phyloP scores from a whole-genome alignment of 2,797 vertebrate species.

The Aeoliscus strigatus region DNA sequence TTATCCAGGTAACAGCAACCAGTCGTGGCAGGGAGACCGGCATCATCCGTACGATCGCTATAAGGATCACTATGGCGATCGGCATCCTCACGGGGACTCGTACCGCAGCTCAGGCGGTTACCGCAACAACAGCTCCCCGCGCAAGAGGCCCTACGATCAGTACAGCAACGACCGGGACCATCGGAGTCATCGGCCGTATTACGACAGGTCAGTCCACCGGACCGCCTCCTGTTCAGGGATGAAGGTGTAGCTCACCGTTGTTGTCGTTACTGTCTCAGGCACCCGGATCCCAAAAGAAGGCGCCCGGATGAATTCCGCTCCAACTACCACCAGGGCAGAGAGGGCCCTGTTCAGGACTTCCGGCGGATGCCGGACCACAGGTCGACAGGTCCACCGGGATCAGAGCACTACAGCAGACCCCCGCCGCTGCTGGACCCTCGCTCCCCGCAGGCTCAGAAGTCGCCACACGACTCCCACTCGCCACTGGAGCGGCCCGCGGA shows the following conservation, averaged over 20 bases:
- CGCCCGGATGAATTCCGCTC: conserved; percentile 87
- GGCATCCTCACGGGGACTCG: conserved; percentile 81
- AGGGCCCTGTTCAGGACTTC: conserved; percentile 87
- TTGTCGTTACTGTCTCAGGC: conserved; percentile 69
- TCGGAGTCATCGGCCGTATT: conserved; percentile 89
- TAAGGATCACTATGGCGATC: conserved; percentile 92
- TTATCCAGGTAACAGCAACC: conserved; percentile 85
- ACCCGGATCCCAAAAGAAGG: conserved; percentile 89
- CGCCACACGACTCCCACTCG: conserved; percentile 88
- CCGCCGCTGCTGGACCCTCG: conserved; percentile 85
- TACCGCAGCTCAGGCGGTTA: conserved; percentile 88
- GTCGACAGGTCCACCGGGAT: conserved; percentile 75
- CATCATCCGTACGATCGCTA: conserved; percentile 94
- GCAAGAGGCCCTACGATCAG: conserved; percentile 90
- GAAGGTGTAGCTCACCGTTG: background rate
- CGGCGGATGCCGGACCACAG: conserved; percentile 90
- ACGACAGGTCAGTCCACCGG: conserved; percentile 80
- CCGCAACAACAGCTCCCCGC: conserved; percentile 83
- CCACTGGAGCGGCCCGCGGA: conserved; percentile 84
- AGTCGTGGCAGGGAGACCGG: conserved; percentile 90
- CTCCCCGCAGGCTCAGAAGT: conserved; percentile 90
- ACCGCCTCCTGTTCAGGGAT: no score
- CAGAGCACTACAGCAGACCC: conserved; percentile 88
- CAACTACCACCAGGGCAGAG: conserved; percentile 76
- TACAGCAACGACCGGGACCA: conserved; percentile 94